Evolutionary conservation across 2,797 vertebrate genomes (phyloP), one percentile per base, ranked within the genome.

Genomic region (Oryzias sinensis): DNA sequence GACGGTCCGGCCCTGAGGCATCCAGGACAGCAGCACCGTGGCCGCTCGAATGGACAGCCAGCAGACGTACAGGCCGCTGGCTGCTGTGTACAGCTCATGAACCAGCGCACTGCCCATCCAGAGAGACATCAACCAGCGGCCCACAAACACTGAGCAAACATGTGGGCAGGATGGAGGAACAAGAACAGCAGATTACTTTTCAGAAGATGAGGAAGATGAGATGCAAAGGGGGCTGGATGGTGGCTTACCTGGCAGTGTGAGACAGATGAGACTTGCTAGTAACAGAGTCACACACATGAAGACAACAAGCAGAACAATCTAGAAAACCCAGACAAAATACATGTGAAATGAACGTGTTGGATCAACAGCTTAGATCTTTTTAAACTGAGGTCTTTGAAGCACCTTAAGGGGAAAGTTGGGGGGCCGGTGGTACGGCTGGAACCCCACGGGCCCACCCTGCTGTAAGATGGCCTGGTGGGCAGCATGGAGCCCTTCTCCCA

Each of bases 41-140:
- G 94, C 90, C 0, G 93, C 96, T 61, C 97, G 88, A 61, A 98
- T 95, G 16, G 93, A 93, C 40, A 99, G 88, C 97, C 97, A 99
- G 70, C 97, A 99, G 50, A 97, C 92, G 13, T 98, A 99, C 3
- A 99, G 94, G 37, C 97, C 97, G 46, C 96, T 97, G 0, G 97
- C 97, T 20, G 97, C 96, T 1, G 97, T 99, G 90, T 99, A 99
- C 25, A 99, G 87, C 63, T 99, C 97, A 0, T 99, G 97, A 62
- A 98, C 96, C 90, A 96, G 94, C 63, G 95, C 93, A 14, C 91
- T 94, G 49, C 97, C 97, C 52, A 96, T 97, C 97, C 97, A 99
- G 89, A 99, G 95, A 0, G 96, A 97, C 97, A 99, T 99, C 59
- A 99, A 71, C 95, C 95, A 99, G 53, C 97, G 96, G 33, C 97